Evolutionary conservation across 2,888 invertebrate genomes (phyloP), one percentile per base, ranked within the genome.

Genomic region (Xestia xanthographa): DNA sequence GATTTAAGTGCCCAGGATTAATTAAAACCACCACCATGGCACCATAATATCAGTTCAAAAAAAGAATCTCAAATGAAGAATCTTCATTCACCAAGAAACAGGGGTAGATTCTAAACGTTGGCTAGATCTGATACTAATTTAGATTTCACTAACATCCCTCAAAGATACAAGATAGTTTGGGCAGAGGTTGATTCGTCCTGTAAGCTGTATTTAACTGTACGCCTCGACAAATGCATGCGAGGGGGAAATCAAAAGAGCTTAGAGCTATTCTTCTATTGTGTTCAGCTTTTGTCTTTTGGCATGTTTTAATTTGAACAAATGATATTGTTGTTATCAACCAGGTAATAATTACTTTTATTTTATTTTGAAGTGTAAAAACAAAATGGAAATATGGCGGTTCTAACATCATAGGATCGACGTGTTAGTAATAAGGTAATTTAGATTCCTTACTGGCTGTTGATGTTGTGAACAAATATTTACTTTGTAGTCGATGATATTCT

Each of bases 231-330:
- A 66, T 14, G 34, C 48, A 17, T n/a, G n/a, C 48, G 26, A 69
- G 77, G 74, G 77, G 77, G 20, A 79, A 77, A 77, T 72, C 79
- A 75, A 84, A 79, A 85, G 75, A 66, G 48, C 66, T 66, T 65
- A 38, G 48, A 12, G 62, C 41, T 70, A 63, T 70, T 75, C 34
- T 63, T 74, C 56, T 82, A 63, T 71, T 85, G 53, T 74, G 20
- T 85, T 74, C 38, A 62, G 71, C 48, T 78, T 60, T 70, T 80
- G 50, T 73, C 8, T 17, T 84, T 67, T 45, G 26, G 20, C 45
- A 69, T 83, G 74, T 56, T 75, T 82, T 75, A 58, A 53, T 74
- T 60, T 56, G 69, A 80, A 74, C 48, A 53, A 65, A 38, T 45
- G 48, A 50, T 77, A 45, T 62, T 68, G 20, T 53, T 72, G 14